These are phyloP conservation scores for Cephus sareptanus DNA, from an alignment of 2,888 invertebrate genomes.

Conservation along the genomic window DNA sequence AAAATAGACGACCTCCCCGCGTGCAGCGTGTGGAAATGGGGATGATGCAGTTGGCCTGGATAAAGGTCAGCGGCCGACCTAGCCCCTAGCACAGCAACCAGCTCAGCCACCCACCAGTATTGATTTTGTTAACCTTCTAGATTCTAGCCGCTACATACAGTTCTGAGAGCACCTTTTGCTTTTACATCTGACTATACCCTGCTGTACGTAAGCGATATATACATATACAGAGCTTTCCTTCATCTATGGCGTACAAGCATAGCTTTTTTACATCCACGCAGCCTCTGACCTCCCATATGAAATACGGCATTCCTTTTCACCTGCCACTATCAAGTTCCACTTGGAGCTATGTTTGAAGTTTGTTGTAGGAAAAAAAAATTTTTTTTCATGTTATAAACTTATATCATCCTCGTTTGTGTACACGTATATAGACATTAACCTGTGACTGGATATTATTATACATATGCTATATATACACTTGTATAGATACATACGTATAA, in stretches of 20 bases:
- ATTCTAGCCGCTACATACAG: constrained; percentile 30
- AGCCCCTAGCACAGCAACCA: constrained; percentile 47
- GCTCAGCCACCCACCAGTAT: constrained; percentile 45
- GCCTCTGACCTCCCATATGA: neutral
- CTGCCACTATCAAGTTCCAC: neutral
- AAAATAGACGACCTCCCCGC: constrained; percentile 44
- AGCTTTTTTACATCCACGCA: neutral
- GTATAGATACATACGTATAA: neutral
- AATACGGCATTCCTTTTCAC: neutral
- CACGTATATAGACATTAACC: neutral
- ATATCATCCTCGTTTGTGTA: neutral
- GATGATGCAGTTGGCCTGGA: constrained; percentile 62
- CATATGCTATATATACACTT: neutral
- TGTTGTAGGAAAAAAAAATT: neutral
- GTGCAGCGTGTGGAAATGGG: constrained; percentile 47
- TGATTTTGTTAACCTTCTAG: constrained; percentile 59
- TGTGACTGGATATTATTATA: neutral
- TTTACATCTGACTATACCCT: neutral
- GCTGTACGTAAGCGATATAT: neutral
- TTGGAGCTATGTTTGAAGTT: neutral
- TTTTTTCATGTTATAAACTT: neutral
- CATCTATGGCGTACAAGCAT: neutral
- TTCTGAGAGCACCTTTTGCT: neutral
- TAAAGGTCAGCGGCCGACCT: constrained; percentile 63
- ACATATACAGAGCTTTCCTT: neutral